Evolutionary conservation across 2,888 invertebrate species (phyloP), one percentile per base, ranked within the genome.

Genomic region (Lepidochrysops patricia): DNA sequence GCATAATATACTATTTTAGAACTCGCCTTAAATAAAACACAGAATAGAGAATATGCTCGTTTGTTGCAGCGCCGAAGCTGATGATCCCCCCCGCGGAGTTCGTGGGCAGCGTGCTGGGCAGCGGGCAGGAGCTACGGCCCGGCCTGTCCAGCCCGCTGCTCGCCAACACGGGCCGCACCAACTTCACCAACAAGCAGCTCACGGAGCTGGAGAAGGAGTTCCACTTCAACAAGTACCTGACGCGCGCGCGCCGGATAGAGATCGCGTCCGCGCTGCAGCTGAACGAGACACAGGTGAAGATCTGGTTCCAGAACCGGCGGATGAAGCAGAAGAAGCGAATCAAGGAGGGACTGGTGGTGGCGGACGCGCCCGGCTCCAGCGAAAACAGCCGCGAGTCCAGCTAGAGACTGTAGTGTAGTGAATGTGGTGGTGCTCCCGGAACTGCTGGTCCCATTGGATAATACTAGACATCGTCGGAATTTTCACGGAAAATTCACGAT

Each of bases 161-260:
- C 59, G 87, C 96, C 89, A 95, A 95, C 88, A 96, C 97, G 12
- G 98, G 98, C 34, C 92, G 99, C 60, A 99, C 99, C 37, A 99
- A 99, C 90, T 99, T 99, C 90, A 98, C 98, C 68, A 99, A 99
- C 87, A 99, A 99, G 85, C 99, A 99, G 82, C 93, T 99, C 66
- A 99, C 99, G 1, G 99, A 99, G 84, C 91, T 99, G 68, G 99
- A 99, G 82, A 99, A 99, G 80, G 99, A 99, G 84, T 99, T 99
- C 89, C 99, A 99, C 84, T 99, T 98, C 89, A 98, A 98, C 90
- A 98, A 98, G 88, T 99, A 99, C 90, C 92, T 99, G 74, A 99
- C 99, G 37, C 90, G 99, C 70, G 98, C 98, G 37, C 91, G 99
- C 68, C 92, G 99, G 72, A 98, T 99, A 79, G 99, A 99, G 87